Percentiles rank a stretch among this genome's conserved stretches.
Evolutionary conservation across 2,797 vertebrate species (phyloP).

Genomic region (Cynopterus sphinx): DNA sequence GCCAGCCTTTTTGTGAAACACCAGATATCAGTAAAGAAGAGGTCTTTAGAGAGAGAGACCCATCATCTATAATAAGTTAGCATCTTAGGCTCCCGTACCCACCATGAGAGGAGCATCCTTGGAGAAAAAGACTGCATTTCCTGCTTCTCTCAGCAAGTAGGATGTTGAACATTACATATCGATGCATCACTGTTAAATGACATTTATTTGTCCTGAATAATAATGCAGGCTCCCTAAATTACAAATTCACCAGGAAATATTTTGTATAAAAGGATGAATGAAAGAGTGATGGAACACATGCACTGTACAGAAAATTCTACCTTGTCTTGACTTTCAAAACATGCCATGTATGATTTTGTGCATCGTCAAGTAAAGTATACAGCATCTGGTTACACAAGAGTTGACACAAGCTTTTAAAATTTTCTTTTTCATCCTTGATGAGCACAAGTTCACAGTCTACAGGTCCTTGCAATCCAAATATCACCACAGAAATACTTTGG

Average conservation of each 20-base stretch:
- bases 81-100: not conserved
- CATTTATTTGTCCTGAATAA: not conserved
- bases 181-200: not conserved
- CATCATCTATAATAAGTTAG: not conserved
- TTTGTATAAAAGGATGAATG: not conserved
- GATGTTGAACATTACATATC: not conserved
- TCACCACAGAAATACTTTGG: conserved; percentile 55
- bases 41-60: not conserved
- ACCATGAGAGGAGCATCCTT: not conserved
- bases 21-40: not conserved
- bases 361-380: not conserved
- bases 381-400: not conserved
- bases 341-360: not conserved
- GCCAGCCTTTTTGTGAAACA: not conserved
- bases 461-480: conserved; percentile 50
- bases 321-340: not conserved
- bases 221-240: not conserved
- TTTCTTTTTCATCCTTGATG: conserved; percentile 55
- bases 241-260: not conserved
- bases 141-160: not conserved
- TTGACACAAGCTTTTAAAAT: conserved; percentile 29
- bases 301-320: not conserved
- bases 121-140: not conserved
- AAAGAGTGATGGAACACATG: not conserved
- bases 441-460: conserved; percentile 28